A percentile compares a stretch with the other conserved stretches of the same genome.
phyloP scores from a whole-genome alignment of 2,797 vertebrate species.

The Tokudaia muenninki region DNA sequence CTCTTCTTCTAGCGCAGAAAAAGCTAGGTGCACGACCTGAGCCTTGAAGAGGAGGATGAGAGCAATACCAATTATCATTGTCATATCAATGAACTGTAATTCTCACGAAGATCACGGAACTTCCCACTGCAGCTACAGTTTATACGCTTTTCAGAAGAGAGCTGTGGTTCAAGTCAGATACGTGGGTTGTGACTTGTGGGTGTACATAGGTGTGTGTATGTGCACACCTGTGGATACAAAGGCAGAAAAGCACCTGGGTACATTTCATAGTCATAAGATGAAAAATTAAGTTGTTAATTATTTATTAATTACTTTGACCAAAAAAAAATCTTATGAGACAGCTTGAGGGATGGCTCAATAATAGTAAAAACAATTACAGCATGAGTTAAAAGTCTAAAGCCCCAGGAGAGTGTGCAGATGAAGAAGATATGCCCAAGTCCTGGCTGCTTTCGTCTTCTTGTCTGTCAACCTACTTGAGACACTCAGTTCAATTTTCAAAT shows the following conservation, averaged over 20 bases:
- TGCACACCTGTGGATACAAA: not conserved
- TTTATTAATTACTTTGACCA: constrained; percentile 20
- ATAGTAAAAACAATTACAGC: constrained; percentile 25
- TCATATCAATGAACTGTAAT: not conserved
- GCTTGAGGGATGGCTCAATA: not conserved
- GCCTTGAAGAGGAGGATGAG: constrained; percentile 30
- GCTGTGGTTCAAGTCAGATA: no score
- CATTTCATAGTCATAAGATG: not conserved
- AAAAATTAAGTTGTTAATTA: constrained; percentile 32
- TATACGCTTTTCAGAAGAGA: not conserved
- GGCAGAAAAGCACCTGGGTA: not conserved
- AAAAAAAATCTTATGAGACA: not conserved
- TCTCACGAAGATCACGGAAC: not conserved
- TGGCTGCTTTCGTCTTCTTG: not conserved
- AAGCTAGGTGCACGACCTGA: not conserved
- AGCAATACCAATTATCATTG: not conserved
- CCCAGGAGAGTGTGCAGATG: not conserved
- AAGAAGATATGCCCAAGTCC: not conserved
- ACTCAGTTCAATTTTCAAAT: constrained; percentile 41
- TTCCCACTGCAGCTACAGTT: not conserved
- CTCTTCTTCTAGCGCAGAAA: constrained; percentile 7
- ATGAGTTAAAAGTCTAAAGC: constrained; percentile 6
- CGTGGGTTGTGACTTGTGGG: not conserved
- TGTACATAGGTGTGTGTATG: not conserved
- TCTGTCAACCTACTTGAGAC: not conserved